phyloP scores from a whole-genome alignment of 2,113 vertebrate species.

The Machaerirhynchus nigripectus region DNA sequence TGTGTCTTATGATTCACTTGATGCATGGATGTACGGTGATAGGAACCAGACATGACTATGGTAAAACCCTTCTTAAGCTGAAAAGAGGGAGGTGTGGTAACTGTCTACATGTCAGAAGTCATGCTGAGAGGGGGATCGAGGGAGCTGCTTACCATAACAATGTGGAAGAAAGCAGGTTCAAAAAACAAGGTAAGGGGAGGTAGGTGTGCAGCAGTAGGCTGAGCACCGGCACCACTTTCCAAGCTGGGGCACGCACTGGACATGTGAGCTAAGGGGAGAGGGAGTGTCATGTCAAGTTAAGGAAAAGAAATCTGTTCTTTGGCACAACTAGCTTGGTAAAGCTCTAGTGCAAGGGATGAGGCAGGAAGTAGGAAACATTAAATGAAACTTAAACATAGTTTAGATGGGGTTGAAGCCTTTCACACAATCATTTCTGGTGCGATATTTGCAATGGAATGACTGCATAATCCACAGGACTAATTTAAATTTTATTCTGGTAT shows the following conservation, averaged over 20 bases:
- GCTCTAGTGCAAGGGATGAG: background rate
- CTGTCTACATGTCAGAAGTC: background rate
- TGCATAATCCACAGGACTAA: slow-evolving; percentile 8
- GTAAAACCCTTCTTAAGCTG: background rate
- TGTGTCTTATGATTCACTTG: background rate
- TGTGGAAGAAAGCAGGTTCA: background rate
- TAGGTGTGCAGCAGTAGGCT: background rate
- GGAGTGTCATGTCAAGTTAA: too few relatives aligned
- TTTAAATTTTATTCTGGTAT: slow-evolving; percentile 76
- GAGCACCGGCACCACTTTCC: background rate
- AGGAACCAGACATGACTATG: background rate
- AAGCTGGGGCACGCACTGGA: background rate
- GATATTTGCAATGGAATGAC: background rate
- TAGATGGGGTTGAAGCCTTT: background rate
- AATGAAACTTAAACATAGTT: rapidly evolving
- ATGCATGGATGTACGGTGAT: rapidly evolving
- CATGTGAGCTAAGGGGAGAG: rapidly evolving
- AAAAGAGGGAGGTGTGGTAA: background rate
- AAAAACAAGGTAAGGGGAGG: background rate
- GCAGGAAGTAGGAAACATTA: background rate
- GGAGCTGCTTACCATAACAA: background rate
- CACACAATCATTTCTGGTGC: background rate
- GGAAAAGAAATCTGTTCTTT: background rate
- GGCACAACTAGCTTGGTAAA: rapidly evolving
- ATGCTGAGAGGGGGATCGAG: rapidly evolving